Conservation (phyloP, 2,113 vertebrate genomes). For the Anolis carolinensis region DNA sequence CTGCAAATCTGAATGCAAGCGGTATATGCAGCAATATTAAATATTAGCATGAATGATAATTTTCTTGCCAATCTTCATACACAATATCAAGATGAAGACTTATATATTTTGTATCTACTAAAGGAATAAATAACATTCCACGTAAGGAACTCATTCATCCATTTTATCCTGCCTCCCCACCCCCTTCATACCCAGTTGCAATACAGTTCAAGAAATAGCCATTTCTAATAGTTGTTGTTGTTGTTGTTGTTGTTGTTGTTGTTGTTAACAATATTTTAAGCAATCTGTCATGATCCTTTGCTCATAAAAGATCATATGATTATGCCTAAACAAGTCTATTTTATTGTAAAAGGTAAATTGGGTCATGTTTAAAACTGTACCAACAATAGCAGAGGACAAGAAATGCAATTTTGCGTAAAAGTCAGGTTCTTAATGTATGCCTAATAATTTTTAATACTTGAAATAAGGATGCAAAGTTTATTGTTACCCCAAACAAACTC, state of each 20-base stretch:
- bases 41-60: not conserved
- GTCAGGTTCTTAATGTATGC: no score
- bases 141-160: no score
- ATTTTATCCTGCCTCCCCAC: not conserved
- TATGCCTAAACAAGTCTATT: not conserved
- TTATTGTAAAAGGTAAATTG: not conserved
- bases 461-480: no score
- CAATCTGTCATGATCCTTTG: not conserved
- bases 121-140: not conserved
- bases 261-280: not conserved
- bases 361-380: not conserved
- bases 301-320: not conserved
- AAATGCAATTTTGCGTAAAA: no score
- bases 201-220: no score
- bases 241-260: no score
- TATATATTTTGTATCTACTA: not conserved
- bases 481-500: no score
- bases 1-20: not conserved
- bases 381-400: not conserved
- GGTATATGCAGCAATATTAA: not conserved
- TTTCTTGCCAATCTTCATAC: not conserved
- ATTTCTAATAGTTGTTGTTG: not conserved
- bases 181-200: not conserved
- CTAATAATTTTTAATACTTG: no score
- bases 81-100: not conserved